Percentiles rank a stretch among this genome's conserved stretches.
These are phyloP conservation scores for Leptopterna dolabrata DNA, from an alignment of 2,888 invertebrate species.

Conservation along the genomic window DNA sequence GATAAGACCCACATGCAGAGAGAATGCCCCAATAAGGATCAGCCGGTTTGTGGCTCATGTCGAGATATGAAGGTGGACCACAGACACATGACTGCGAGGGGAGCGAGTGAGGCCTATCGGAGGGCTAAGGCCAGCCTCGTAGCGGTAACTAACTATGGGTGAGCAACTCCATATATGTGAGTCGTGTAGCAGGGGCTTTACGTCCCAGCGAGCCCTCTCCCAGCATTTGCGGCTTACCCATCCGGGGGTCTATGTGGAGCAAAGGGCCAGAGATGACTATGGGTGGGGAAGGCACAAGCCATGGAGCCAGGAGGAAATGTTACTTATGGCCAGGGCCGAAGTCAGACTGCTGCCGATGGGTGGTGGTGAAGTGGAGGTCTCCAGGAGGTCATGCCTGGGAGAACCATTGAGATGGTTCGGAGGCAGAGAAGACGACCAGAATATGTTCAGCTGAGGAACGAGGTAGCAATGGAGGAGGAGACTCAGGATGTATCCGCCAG, in stretches of 20 bases:
- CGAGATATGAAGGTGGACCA: not conserved
- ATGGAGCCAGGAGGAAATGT: not conserved
- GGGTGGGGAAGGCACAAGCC: not conserved
- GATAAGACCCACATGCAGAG: not conserved
- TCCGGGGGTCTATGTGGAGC: not conserved
- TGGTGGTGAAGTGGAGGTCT: not conserved
- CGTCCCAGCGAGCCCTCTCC: constrained; percentile 57
- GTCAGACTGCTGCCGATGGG: not conserved
- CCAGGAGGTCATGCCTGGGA: not conserved
- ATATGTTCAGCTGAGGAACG: not conserved
- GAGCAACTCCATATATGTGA: not conserved
- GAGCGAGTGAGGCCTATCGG: not conserved
- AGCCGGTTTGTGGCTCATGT: not conserved
- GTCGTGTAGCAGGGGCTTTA: not conserved
- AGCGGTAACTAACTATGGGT: not conserved
- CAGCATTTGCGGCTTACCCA: not conserved
- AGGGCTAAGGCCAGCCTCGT: not conserved
- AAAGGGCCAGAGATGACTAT: not conserved
- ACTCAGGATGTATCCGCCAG: not conserved
- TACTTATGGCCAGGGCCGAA: not conserved
- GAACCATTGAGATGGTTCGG: not conserved
- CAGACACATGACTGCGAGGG: not conserved
- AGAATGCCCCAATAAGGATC: not conserved
- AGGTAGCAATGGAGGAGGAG: too few relatives aligned
- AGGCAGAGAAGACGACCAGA: not conserved